Base-by-base conservation (phyloP, 2,888 invertebrate genomes). In the Chrysina gloriosa region DNA sequence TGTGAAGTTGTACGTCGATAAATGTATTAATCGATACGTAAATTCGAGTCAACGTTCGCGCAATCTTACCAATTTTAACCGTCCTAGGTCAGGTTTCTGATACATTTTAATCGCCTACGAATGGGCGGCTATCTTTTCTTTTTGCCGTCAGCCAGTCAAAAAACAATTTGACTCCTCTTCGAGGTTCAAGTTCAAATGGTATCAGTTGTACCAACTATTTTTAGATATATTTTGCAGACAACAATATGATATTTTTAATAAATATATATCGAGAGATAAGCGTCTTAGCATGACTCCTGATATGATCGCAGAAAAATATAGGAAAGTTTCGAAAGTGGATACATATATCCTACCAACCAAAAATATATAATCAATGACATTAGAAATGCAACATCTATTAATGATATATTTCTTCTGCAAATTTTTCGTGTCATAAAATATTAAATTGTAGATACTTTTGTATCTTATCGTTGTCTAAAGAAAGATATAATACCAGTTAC, bases 151-250 rank as follows among this genome's bases (percentile, higher is more conserved):
- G 52, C 31, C 52, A 52, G 52, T 52, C 58, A 58, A 58, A 58
- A 58, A 58, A 58, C 58, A 39, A 58, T 58, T 58, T 39, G 58
- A 58, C 58, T 39, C 25, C 14, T 54, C 54, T 39, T 39, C 39
- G 14, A 27, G 39, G 58, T 58, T 58, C 58, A 58, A 58, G 58
- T 58, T 58, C 58, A 58, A 58, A 58, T 58, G 58, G 58, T 58
- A 58, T 58, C 58, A 58, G 42, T 58, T 58, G 25, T 23, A 39
- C 25, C 25, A 58, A 58, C 58, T 58, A 58, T 58, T 58, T 58
- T 58, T 58, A 58, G 58, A 58, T 58, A 25, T 58, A 58, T 58
- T 58, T 58, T 58, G 58, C 58, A 58, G 58, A 58, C 58, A 58
- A 52, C 29, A 29, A 25, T 58, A 14, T 58, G 27, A 31, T 52